phyloP scores from a whole-genome alignment of 2,113 vertebrate species.

The Meleagris gallopavo region DNA sequence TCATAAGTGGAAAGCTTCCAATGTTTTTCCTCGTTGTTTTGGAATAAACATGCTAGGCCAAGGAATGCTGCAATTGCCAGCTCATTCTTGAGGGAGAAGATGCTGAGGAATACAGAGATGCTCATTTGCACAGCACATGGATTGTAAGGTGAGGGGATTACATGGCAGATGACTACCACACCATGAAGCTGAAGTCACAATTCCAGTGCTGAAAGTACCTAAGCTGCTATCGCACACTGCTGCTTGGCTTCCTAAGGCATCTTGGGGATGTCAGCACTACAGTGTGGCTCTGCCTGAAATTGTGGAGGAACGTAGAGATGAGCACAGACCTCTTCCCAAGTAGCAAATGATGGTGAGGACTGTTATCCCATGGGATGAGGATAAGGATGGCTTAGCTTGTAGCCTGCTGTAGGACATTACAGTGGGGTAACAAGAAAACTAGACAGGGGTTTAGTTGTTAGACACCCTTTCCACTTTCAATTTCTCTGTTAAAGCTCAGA shows the following conservation, averaged over 20 bases:
- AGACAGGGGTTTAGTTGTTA: background rate
- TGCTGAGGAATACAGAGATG: background rate
- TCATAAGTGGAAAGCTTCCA: background rate
- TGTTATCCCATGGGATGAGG: background rate
- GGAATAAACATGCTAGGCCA: background rate
- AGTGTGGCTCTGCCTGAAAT: background rate
- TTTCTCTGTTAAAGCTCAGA: background rate
- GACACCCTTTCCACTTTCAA: background rate
- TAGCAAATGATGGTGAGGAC: background rate
- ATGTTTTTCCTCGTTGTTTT: background rate
- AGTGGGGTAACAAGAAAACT: background rate
- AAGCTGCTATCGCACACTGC: fast-evolving
- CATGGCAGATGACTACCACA: background rate
- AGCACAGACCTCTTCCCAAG: background rate
- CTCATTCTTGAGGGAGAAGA: background rate
- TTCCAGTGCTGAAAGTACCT: background rate
- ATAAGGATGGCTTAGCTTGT: background rate
- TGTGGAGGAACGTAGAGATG: background rate
- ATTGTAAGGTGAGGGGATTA: background rate
- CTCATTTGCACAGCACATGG: background rate
- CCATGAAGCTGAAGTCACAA: background rate
- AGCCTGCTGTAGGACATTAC: background rate
- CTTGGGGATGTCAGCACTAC: background rate
- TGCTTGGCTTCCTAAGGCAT: fast-evolving
- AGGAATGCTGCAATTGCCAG: background rate